These are phyloP conservation scores for Lethrus apterus DNA, from an alignment of 1,140 invertebrate genomes.

Conservation along the genomic window DNA sequence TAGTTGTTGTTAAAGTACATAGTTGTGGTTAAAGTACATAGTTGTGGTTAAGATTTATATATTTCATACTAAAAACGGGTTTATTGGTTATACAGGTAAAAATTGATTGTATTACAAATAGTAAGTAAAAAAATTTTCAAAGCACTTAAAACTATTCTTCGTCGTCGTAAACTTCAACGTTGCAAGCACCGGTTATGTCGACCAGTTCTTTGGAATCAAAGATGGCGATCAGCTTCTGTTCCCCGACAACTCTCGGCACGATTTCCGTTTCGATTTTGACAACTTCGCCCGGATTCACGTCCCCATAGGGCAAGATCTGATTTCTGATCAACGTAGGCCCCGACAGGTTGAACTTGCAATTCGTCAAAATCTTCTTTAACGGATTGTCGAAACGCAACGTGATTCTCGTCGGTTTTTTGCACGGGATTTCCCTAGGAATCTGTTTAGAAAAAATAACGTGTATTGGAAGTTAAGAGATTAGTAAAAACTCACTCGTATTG, in stretches of 20 bases:
- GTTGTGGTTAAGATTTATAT: too few relatives aligned
- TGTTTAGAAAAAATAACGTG: slow-evolving; percentile 29
- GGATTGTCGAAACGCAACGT: slow-evolving; percentile 63
- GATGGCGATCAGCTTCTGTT: slow-evolving; percentile 53
- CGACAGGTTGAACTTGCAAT: slow-evolving; percentile 60
- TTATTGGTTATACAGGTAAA: too few relatives aligned
- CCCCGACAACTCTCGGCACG: slow-evolving; percentile 46
- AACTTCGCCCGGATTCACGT: slow-evolving; percentile 46
- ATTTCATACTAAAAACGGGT: too few relatives aligned
- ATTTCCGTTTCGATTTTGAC: slow-evolving; percentile 49
- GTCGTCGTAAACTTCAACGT: slow-evolving; percentile 26
- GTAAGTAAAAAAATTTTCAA: too few relatives aligned
- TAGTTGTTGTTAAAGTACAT: too few relatives aligned
- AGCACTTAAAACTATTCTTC: slow-evolving; percentile 26
- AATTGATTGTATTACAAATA: too few relatives aligned
- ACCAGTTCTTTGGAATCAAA: slow-evolving; percentile 58
- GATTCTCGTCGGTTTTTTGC: slow-evolving; percentile 49
- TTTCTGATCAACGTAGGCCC: slow-evolving; percentile 57
- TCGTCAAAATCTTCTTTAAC: slow-evolving; percentile 50
- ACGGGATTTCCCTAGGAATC: slow-evolving; percentile 50
- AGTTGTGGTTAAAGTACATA: too few relatives aligned
- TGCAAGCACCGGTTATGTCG: slow-evolving; percentile 56
- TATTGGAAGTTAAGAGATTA: neutral
- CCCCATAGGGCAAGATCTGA: slow-evolving; percentile 46
- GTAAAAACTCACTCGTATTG: slow-evolving; percentile 48